Evolutionary conservation across 2,797 vertebrate species (phyloP).

Genomic region (Notolabrus celidotus): DNA sequence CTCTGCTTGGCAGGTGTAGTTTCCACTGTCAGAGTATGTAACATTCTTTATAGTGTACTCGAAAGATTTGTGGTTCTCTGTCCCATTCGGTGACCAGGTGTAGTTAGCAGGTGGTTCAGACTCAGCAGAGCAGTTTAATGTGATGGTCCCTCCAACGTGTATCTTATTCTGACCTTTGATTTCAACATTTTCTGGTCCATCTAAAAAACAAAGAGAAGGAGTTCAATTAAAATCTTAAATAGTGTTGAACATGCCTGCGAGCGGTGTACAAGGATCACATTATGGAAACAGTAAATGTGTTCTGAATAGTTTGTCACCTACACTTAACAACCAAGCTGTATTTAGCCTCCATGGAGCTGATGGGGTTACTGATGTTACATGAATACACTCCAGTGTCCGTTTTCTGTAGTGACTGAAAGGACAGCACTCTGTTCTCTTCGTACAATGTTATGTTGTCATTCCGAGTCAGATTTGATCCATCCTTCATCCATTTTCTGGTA

Average conservation of each 20-base stretch:
- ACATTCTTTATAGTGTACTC: background rate
- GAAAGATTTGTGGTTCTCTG: background rate
- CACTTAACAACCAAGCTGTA: conserved; percentile 55
- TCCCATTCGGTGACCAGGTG: conserved; percentile 60
- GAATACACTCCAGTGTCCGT: conserved; percentile 64
- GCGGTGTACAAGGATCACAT: too few relatives aligned
- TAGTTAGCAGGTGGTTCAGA: conserved; percentile 51
- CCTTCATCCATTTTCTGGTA: conserved; percentile 65
- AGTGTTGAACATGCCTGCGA: too few relatives aligned
- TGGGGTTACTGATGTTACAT: conserved; percentile 60
- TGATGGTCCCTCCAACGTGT: background rate
- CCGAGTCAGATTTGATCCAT: conserved; percentile 39
- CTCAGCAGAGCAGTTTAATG: conserved; percentile 50
- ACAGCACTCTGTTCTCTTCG: conserved; percentile 50
- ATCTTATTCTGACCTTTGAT: conserved; percentile 32
- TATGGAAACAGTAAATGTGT: background rate
- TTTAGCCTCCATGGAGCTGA: background rate
- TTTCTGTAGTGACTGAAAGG: conserved; percentile 47
- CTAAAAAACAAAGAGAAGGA: too few relatives aligned
- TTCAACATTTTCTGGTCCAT: conserved; percentile 67
- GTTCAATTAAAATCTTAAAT: too few relatives aligned
- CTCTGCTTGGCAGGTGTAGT: conserved; percentile 55
- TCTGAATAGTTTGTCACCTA: conserved; percentile 44
- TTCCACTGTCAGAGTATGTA: conserved; percentile 31
- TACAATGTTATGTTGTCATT: conserved; percentile 34